These are phyloP conservation scores for Epistrophe eligans DNA, from an alignment of 2,888 invertebrate genomes.

Conservation along the genomic window DNA sequence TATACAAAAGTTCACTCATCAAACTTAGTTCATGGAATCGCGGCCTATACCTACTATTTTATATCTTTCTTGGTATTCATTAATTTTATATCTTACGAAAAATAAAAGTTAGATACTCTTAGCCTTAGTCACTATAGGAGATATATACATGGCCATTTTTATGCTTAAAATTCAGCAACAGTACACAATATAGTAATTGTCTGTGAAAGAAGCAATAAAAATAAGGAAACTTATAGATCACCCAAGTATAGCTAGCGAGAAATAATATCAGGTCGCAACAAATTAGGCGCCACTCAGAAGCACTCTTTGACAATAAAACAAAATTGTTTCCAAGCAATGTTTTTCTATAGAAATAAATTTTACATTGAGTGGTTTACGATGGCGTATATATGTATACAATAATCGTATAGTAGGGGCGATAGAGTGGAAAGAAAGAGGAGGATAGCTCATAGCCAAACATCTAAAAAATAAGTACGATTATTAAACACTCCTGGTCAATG, in stretches of 20 bases:
- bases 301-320: constrained; percentile 42
- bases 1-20: no score
- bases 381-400: not conserved
- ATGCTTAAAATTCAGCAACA: constrained; percentile 2
- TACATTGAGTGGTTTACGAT: constrained; percentile 44
- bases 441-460: constrained; percentile 19
- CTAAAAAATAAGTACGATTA: constrained; percentile 26
- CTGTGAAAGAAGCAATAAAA: constrained; percentile 1
- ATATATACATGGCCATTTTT: not conserved
- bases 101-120: not conserved
- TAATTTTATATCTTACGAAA: not conserved
- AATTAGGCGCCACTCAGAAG: constrained; percentile 54
- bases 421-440: not conserved
- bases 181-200: not conserved
- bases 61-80: not conserved
- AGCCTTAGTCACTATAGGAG: not conserved
- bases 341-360: constrained; percentile 51
- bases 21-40: not conserved
- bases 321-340: constrained; percentile 18
- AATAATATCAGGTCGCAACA: constrained; percentile 20
- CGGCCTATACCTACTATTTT: not conserved
- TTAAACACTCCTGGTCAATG: not conserved
- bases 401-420: not conserved
- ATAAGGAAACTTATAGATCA: constrained; percentile 6
- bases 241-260: not conserved